Base-by-base conservation (phyloP, 2,797 vertebrate species). In the Enteromius thamalakanensis region DNA sequence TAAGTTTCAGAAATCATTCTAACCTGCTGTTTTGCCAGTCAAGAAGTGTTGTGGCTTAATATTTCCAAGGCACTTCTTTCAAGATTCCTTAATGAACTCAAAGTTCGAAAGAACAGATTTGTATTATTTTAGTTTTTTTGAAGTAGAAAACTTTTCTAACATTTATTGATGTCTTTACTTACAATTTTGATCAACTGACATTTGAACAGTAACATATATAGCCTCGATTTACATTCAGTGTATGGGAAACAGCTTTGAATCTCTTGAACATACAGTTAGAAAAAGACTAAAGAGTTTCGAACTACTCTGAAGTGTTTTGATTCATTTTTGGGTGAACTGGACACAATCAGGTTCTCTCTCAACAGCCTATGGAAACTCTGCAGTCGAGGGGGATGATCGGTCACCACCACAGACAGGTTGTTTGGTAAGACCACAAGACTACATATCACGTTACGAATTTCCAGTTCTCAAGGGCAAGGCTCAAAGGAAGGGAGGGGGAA, bases 401-500 rank as follows among this genome's bases (percentile, higher is more conserved):
- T 79, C 40, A 69, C 69, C 79, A 82, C 75, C 79, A 32, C 29
- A 49, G 75, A 32, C 29, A 49, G 75, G 37, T 55, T 74, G 32
- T 62, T 53, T 23, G 15, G 11, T 77, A n/a, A 81, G 19, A 76
- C 45, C 10, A 26, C 55, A 23, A 23, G 55, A 32, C 40, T 55
- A 47, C 76, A 74, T 60, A 60, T 58, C 71, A 65, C 3, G 12
- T 55, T 47, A 47, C 26, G 10, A 19, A 67, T 72, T 79, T 82
- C 29, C 49, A 79, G 68, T 49, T 82, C 62, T 82, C 81, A 82
- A 82, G 72, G 81, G 62, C 71, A 82, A 68, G 47, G 6, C 1
- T 1, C 4, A 67, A 7, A 45, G 17, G 60, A 37, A 53, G 45
- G 69, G 45, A 64, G 45, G 55, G 47, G 40, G 45, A 26, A 76